Evolutionary conservation across 2,113 vertebrate genomes (phyloP), one percentile per base, ranked within the genome.

Genomic region (Oceanodroma tethys): DNA sequence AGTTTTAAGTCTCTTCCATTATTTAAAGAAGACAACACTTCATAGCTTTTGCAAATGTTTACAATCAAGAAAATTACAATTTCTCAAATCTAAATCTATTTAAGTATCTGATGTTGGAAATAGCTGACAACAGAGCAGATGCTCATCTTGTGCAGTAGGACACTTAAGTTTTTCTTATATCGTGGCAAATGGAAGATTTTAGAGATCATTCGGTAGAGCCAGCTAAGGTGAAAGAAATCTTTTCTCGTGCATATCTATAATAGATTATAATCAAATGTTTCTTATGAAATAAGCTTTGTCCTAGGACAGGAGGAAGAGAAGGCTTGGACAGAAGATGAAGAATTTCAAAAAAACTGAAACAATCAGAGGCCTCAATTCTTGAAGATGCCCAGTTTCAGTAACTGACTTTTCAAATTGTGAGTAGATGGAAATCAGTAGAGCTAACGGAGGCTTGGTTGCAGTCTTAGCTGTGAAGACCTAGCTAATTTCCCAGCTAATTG

Each of bases 381-480:
- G 62, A 86, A 78, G 23, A 74, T 30, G 5, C 3, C 16, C 7
- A 4, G 14, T 71, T 93, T 83, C 50, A 65, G 23, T 36, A 48
- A 65, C 4, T 42, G 30, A 47, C 21, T 56, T 95, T 56, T 88
- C 43, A 56, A 80, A 32, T 2, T 36, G 4, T 6, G 30, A 60
- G 53, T 50, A 65, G 30, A 29, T 30, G 20, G 56, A 78, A 70
- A 75, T 38, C n/a, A 68, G 16, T 3, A 43, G 55, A 86, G 42
- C 3, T 53, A 80, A 52, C 0, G 0, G 23, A 19, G 13, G 16
- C 19, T 21, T 73, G 16, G 23, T 9, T 6, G 1, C 43, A 72
- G 32, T 9, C 26, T 32, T 50, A 56, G 47, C 29, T 56, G 34
- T 52, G 47, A 87, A 81, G 43, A 85, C 32, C 9, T 34, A 73